Percentiles rank a stretch among this genome's conserved stretches.
These are phyloP conservation scores for Xerus rutilus DNA, from an alignment of 2,797 vertebrate genomes.

Conservation along the genomic window DNA sequence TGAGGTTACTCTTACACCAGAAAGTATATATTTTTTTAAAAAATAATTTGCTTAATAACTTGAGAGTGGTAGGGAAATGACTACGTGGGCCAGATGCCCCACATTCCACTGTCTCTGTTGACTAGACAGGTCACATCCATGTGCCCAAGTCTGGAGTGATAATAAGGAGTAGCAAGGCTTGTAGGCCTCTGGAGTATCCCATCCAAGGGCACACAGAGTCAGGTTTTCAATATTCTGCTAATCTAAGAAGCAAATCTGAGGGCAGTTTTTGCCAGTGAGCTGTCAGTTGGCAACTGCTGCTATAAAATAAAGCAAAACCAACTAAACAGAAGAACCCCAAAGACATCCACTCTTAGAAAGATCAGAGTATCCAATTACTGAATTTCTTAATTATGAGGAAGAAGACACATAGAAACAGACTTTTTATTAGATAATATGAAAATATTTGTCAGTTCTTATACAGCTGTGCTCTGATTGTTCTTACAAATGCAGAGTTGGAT, in stretches of 20 bases:
- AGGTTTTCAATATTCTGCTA: background rate
- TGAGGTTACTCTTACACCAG: background rate
- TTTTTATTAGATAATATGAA: background rate
- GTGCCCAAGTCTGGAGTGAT: background rate
- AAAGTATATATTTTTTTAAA: background rate
- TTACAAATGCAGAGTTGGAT: background rate
- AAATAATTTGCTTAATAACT: background rate
- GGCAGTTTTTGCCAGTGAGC: background rate
- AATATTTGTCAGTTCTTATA: background rate
- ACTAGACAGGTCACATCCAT: background rate
- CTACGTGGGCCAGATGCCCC: background rate
- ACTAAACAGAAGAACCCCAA: background rate
- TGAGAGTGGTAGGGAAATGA: background rate
- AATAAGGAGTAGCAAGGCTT: background rate
- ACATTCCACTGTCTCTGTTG: background rate
- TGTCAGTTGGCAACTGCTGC: background rate
- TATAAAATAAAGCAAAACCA: background rate
- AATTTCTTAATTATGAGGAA: background rate
- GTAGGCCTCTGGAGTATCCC: background rate
- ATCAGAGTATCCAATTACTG: background rate
- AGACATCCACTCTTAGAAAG: background rate
- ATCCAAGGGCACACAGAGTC: background rate
- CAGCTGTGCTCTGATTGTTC: background rate
- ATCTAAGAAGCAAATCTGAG: background rate
- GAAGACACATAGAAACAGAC: background rate